Conservation (phyloP, 2,797 vertebrate species). For the Bovichtus diacanthus region DNA sequence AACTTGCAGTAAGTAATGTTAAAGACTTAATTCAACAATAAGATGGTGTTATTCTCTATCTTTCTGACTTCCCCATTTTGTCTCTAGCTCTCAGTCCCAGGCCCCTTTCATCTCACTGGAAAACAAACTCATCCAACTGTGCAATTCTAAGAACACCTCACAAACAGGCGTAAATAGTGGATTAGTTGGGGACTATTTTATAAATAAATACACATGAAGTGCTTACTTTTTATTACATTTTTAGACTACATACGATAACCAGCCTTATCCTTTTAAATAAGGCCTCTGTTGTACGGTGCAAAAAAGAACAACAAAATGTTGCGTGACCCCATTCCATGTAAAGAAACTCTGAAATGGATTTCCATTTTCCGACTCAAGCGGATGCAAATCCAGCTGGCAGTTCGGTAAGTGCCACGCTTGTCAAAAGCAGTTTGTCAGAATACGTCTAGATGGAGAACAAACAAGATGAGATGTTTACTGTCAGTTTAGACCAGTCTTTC, state of each 20-base stretch:
- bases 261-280: background rate
- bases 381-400: constrained; percentile 7
- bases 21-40: background rate
- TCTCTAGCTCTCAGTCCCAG: background rate
- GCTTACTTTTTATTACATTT: background rate
- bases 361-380: constrained; percentile 16
- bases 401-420: constrained; percentile 3
- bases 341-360: constrained; percentile 19
- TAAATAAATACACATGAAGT: too few species aligned
- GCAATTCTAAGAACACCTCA: background rate
- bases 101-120: background rate
- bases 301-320: background rate
- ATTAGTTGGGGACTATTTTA: background rate
- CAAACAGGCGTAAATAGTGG: background rate
- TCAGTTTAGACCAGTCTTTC: too few species aligned
- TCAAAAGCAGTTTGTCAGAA: constrained; percentile 40
- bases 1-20: too few species aligned
- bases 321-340: background rate
- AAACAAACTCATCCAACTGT: too few species aligned
- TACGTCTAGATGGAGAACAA: constrained; percentile 17
- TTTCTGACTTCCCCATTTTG: background rate
- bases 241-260: background rate
- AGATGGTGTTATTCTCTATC: background rate
- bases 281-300: too few species aligned
- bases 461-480: constrained; percentile 23